Conservation (phyloP, 2,113 vertebrate species). For the Ibidorhyncha struthersii region DNA sequence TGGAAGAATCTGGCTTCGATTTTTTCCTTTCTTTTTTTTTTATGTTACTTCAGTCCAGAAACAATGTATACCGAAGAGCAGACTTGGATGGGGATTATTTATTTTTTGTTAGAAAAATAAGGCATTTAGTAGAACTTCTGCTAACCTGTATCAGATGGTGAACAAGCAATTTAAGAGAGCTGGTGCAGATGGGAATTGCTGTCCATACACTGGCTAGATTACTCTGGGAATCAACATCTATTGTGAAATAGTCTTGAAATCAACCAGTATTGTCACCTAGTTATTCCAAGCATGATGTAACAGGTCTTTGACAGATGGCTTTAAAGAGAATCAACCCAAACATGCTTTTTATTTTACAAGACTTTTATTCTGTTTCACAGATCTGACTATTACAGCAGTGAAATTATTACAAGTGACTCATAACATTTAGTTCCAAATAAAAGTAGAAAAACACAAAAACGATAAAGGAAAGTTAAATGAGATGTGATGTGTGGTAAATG, state of each 20-base stretch:
- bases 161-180: background rate
- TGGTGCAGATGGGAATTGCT: background rate
- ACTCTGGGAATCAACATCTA: background rate
- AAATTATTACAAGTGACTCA: constrained; percentile 75
- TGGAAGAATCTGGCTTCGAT: background rate
- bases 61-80: background rate
- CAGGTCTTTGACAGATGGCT: background rate
- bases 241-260: constrained; percentile 1
- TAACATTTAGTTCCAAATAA: constrained; percentile 69
- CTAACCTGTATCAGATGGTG: background rate
- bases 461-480: constrained; percentile 4
- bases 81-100: background rate
- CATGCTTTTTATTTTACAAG: constrained; percentile 68
- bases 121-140: background rate
- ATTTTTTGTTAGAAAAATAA: background rate
- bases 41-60: background rate
- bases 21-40: background rate
- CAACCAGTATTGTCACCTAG: background rate
- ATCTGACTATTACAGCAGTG: constrained; percentile 75
- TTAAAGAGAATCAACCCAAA: constrained; percentile 33
- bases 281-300: background rate
- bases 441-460: constrained; percentile 59
- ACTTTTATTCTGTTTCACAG: constrained; percentile 79
- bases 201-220: background rate
- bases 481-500: background rate